Evolutionary conservation across 2,888 invertebrate species (phyloP).

Genomic region (Sinodicranocentrus sp.): DNA sequence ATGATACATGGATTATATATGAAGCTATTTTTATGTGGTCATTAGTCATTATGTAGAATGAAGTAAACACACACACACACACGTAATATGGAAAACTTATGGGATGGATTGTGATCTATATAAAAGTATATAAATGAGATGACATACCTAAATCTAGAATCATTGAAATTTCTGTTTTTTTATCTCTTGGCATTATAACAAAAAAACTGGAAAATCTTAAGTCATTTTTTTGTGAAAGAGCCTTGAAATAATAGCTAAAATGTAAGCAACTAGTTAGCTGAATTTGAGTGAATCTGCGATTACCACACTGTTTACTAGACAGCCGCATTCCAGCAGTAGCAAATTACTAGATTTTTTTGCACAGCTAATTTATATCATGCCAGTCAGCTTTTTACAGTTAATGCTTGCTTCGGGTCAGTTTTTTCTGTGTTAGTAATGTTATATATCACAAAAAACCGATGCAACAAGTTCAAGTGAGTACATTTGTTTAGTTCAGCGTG

Average conservation of each 20-base stretch:
- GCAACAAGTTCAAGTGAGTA: conserved; percentile 30
- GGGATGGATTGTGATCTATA: too few relatives aligned
- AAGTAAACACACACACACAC: too few relatives aligned
- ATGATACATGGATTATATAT: too few relatives aligned
- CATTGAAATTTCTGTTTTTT: too few relatives aligned
- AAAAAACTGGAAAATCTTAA: too few relatives aligned
- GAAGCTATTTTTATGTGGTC: too few relatives aligned
- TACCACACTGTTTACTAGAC: neutral
- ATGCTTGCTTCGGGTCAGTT: conserved; percentile 69
- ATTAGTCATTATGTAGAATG: too few relatives aligned
- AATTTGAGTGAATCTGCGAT: neutral
- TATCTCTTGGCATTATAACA: too few relatives aligned
- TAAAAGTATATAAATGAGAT: too few relatives aligned
- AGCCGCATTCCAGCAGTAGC: conserved; percentile 32
- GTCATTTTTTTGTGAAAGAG: conserved; percentile 13
- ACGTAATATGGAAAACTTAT: too few relatives aligned
- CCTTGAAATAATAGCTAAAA: conserved; percentile 12
- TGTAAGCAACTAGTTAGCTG: conserved; percentile 24
- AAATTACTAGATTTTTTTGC: neutral
- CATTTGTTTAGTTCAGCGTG: conserved; percentile 46
- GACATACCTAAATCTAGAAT: too few relatives aligned
- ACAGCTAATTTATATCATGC: neutral
- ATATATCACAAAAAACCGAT: conserved; percentile 51
- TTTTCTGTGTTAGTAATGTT: conserved; percentile 60
- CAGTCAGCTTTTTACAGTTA: conserved; percentile 35